Conservation (phyloP, 2,797 vertebrate species). For the Eleutherodactylus coqui region DNA sequence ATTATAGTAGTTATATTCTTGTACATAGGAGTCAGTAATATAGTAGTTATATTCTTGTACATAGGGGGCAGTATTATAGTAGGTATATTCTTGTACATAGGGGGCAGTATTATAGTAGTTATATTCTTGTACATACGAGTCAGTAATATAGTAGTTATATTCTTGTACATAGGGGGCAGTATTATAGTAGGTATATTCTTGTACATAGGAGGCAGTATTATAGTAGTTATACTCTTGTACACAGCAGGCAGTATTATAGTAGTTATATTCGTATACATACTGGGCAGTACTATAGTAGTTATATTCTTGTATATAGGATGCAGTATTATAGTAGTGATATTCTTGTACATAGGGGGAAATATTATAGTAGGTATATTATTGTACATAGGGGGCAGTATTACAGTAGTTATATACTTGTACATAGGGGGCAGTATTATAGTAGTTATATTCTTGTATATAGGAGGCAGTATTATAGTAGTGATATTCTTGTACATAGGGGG, state of each 20-base stretch:
- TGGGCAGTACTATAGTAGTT: too few relatives aligned
- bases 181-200: too few relatives aligned
- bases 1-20: too few relatives aligned
- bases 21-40: too few relatives aligned
- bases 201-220: background rate
- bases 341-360: background rate
- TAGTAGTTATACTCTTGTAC: background rate
- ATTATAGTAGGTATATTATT: conserved; percentile 6
- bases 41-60: too few relatives aligned
- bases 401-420: background rate
- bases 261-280: background rate
- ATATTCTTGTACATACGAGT: too few relatives aligned
- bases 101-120: too few relatives aligned
- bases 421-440: conserved; percentile 8
- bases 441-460: conserved; percentile 5
- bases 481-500: background rate
- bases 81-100: too few relatives aligned
- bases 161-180: too few relatives aligned
- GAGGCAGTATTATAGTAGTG: background rate
- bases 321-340: background rate
- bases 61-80: too few relatives aligned
- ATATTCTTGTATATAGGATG: background rate
- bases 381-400: background rate
- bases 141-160: too few relatives aligned
- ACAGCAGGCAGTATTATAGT: background rate